Base-by-base conservation (phyloP, 2,888 invertebrate species). In the Hirtodrosophila trivittata region DNA sequence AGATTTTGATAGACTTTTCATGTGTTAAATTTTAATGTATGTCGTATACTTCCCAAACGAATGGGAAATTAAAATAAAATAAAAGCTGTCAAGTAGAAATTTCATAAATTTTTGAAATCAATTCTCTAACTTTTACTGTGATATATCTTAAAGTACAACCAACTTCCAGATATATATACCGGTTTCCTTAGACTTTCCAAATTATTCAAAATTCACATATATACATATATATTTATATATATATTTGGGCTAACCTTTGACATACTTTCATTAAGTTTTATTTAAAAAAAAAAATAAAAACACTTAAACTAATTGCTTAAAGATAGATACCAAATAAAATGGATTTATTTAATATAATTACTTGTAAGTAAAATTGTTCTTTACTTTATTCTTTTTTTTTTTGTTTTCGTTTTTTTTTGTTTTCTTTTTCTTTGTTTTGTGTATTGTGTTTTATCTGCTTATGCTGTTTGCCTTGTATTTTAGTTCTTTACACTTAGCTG, bases 211-310 rank as follows among this genome's bases (percentile, higher is more conserved):
- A 35, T 14, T 4, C 8, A 35, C 8, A 35, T 14, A 28, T n/a
- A 28, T 28, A 28, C 2, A 28, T 28, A n/a, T 28, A 9, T 28
- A 28, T 28, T 3, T 28, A 28, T 28, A 28, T 28, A 28, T 28
- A 28, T 33, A 33, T 3, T 33, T 12, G 12, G 3, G 6, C 13
- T 12, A 21, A 21, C 18, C 18, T 21, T 21, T 21, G 2, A 3
- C 18, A 21, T 21, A 66, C 51, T 52, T 54, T 64, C 45, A 32
- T 50, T 66, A 66, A 45, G 46, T 77, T 75, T 83, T 86, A 59
- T 80, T 80, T 45, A 78, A 78, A 76, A 72, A 86, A 82, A 73
- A 76, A 84, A 83, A 83, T 68, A 82, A 86, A 86, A 86, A 82
- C 85, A 86, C 81, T 82, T 82, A 82, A 81, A 66, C 77, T 81